Conservation (phyloP, 2,113 vertebrate species). For the Cranoglanis bouderius region DNA sequence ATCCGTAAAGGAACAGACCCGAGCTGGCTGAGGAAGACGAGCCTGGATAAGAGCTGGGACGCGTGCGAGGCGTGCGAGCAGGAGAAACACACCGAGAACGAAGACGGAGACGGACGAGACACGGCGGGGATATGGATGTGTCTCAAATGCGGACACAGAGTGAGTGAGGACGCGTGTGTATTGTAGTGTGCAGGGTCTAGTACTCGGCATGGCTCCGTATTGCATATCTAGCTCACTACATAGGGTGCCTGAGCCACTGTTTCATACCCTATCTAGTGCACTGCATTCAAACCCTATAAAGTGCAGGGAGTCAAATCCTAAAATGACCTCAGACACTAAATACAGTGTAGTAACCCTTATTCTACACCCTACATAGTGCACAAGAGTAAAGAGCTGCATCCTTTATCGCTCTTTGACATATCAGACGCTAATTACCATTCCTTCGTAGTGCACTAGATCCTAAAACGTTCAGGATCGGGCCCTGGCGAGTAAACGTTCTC, state of each 20-base stretch:
- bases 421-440: too few species aligned
- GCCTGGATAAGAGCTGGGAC: constrained; percentile 74
- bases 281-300: not conserved
- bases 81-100: constrained; percentile 44
- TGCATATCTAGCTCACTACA: not conserved
- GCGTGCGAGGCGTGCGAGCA: constrained; percentile 86
- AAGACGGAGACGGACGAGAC: constrained; percentile 71
- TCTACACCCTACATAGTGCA: too few species aligned
- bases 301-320: not conserved
- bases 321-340: too few species aligned
- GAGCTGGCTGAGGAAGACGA: constrained; percentile 79
- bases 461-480: too few species aligned
- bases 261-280: not conserved
- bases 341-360: too few species aligned
- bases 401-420: too few species aligned
- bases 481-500: too few species aligned
- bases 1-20: constrained; percentile 87
- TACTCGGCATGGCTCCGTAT: not conserved
- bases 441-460: too few species aligned
- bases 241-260: not conserved
- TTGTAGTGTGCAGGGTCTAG: not conserved
- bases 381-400: too few species aligned
- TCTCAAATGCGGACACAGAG: constrained; percentile 93
- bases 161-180: constrained; percentile 62
- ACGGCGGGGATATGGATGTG: constrained; percentile 83